Percentiles rank a stretch among this genome's conserved stretches.
These are phyloP conservation scores for Melanostoma scalare DNA, from an alignment of 2,888 invertebrate genomes.

Conservation along the genomic window DNA sequence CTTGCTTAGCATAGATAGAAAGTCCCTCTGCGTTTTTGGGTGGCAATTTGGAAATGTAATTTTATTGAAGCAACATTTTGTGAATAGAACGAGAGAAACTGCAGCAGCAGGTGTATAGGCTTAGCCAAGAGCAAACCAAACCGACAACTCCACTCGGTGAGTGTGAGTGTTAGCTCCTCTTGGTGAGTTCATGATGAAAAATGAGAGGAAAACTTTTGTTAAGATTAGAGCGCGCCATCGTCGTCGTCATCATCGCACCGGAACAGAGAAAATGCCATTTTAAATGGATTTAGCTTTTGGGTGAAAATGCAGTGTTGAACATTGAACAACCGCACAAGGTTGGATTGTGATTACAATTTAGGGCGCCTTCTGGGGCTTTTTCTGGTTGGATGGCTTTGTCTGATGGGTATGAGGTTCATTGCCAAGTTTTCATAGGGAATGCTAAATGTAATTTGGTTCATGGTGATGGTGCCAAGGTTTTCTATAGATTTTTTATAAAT, in stretches of 20 bases:
- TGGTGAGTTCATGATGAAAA: slow-evolving; percentile 8
- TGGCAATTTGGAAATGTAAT: slow-evolving; percentile 64
- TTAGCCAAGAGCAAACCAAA: background rate
- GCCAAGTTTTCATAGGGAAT: slow-evolving; percentile 40
- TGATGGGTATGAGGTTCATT: slow-evolving; percentile 34
- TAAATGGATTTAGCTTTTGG: slow-evolving; percentile 48
- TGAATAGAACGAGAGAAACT: slow-evolving; percentile 14
- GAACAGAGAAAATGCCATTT: slow-evolving; percentile 48
- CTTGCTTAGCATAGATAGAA: too few relatives aligned
- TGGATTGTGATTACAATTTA: slow-evolving; percentile 51
- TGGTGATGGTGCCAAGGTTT: slow-evolving; percentile 52
- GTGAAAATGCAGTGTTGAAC: slow-evolving; percentile 28
- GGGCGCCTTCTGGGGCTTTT: slow-evolving; percentile 7
- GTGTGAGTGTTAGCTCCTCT: background rate
- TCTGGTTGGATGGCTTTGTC: background rate
- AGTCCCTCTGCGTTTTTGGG: slow-evolving; percentile 10
- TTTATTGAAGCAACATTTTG: slow-evolving; percentile 46
- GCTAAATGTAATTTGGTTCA: slow-evolving; percentile 38
- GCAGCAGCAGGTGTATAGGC: slow-evolving; percentile 35
- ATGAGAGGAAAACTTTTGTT: slow-evolving; percentile 47
- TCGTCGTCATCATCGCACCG: slow-evolving; percentile 26
- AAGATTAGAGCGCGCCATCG: slow-evolving; percentile 31
- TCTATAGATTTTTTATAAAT: background rate
- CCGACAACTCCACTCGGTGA: background rate
- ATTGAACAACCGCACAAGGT: slow-evolving; percentile 42